phyloP scores from a whole-genome alignment of 2,888 invertebrate species.

The Morpho deidamia region DNA sequence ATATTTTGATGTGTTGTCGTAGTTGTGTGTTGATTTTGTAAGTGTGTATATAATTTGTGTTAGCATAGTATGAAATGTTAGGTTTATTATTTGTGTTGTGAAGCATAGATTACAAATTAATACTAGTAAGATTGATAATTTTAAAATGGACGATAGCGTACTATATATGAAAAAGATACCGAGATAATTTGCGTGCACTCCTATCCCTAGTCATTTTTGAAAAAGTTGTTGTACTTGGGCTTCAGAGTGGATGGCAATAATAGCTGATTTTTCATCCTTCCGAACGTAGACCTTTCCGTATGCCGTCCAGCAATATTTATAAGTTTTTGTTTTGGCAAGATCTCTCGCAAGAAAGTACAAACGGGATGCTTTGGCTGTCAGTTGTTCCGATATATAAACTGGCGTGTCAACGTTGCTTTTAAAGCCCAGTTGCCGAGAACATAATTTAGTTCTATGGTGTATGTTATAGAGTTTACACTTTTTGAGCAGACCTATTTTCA shows the following conservation, averaged over 20 bases:
- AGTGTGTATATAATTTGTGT: too few relatives aligned
- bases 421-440: conserved; percentile 24
- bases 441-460: conserved; percentile 18
- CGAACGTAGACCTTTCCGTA: conserved; percentile 24
- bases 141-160: neutral
- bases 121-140: too few relatives aligned
- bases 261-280: conserved; percentile 18
- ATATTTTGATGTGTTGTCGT: too few relatives aligned
- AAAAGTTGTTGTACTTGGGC: conserved; percentile 9
- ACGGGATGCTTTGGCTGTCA: conserved; percentile 24
- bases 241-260: conserved; percentile 20
- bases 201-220: conserved; percentile 4
- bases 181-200: too few relatives aligned
- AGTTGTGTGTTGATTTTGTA: too few relatives aligned
- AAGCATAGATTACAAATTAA: neutral
- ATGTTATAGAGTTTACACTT: conserved; percentile 22
- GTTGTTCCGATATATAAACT: conserved; percentile 22
- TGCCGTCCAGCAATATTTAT: conserved; percentile 24
- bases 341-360: conserved; percentile 25
- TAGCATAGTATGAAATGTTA: too few relatives aligned
- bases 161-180: too few relatives aligned
- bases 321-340: conserved; percentile 17
- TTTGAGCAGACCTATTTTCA: conserved; percentile 19
- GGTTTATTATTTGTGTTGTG: too few relatives aligned
- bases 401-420: neutral